Evolutionary conservation across 2,797 vertebrate species (phyloP), one percentile per base, ranked within the genome.

Genomic region (Delichon dasypus): DNA sequence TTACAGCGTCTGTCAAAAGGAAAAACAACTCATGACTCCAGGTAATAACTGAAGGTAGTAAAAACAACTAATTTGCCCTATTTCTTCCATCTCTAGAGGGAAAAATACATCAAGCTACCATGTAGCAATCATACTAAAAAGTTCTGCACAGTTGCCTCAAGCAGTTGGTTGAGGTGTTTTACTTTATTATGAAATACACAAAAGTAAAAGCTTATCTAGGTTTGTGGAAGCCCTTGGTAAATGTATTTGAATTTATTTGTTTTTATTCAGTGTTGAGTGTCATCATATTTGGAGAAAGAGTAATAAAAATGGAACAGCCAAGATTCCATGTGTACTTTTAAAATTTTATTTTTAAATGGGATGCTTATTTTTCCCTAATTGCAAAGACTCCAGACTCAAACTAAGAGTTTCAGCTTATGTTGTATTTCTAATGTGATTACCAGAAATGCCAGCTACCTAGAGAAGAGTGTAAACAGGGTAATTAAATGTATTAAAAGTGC

Each of bases 51-150:
- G 86, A 89, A 84, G 48, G 81, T 82, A 85, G 83, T 93, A 84
- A 88, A 86, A 90, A 9, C 88, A 93, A 86, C 50, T 45, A 70
- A 58, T 93, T 90, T 92, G 30, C 67, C 80, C 90, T 90, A 51
- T 91, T 95, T 93, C 54, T 91, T 25, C 55, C 54, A 55, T 90
- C 73, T 84, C 50, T 17, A 12, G 53, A 23, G 23, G 38, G 19
- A 8, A 3, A 19, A 30, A 70, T 22, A 23, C 3, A 3, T 93
- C 74, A 89, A 87, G 51, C 40, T 88, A 81, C 80, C 13, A 17
- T 89, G 92, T 89, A 89, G n/a, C 80, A 78, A 61, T 93, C 80
- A 78, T 96, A 93, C 76, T 68, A 89, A 90, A 73, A 91, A 84
- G 11, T 82, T 90, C 47, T 70, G 27, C 45, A 30, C 48, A 72